Evolutionary conservation across 2,113 vertebrate species (phyloP), one percentile per base, ranked within the genome.

Genomic region (Plestiodon gilberti): DNA sequence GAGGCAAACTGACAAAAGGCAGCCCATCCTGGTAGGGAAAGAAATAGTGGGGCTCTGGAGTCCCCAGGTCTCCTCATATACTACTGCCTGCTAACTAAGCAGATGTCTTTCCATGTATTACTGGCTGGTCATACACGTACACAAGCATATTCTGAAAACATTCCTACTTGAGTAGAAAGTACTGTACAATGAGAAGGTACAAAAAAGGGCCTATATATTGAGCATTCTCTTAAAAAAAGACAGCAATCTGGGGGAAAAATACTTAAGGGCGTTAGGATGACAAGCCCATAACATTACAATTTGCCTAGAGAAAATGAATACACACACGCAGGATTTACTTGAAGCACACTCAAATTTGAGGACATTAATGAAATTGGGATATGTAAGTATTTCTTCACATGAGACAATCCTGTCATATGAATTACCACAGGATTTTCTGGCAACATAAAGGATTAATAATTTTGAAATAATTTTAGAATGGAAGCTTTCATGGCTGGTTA

Each of bases 1-100:
- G 23, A 86, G 67, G 69, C 33, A 79, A 81, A 86, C 69, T 81
- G 85, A 59, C 40, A 74, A 62, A 86, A 85, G 64, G 2, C 22
- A 78, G 28, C 25, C 18, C 25, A 20, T 40, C 43, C 64, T 40
- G 64, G 35, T 59, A 15, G 7, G 62, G 59, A 48, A 78, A 9
- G 59, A 62, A 35, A 80, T 20, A 5, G 76, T 18, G 30, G 38
- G 18, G 7, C 43, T 62, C 30, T 14, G 17, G 30, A 35, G 40
- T 9, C 40, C 11, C 75, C 23, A 59, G 35, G n/a, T 28, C 52
- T 61, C 20, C 25, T 35, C 22, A 57, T 23, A 35, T 64, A 25
- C 1, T 18, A 61, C 4, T 48, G 17, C 35, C 3, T 40, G 28
- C 9, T 75, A 70, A 64, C 38, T 74, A 40, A 74, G 17, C 35